A percentile compares a stretch with the other conserved stretches of the same genome.
These are phyloP conservation scores for Gnathonemus longibarbis DNA, from an alignment of 2,113 vertebrate species.

Conservation along the genomic window DNA sequence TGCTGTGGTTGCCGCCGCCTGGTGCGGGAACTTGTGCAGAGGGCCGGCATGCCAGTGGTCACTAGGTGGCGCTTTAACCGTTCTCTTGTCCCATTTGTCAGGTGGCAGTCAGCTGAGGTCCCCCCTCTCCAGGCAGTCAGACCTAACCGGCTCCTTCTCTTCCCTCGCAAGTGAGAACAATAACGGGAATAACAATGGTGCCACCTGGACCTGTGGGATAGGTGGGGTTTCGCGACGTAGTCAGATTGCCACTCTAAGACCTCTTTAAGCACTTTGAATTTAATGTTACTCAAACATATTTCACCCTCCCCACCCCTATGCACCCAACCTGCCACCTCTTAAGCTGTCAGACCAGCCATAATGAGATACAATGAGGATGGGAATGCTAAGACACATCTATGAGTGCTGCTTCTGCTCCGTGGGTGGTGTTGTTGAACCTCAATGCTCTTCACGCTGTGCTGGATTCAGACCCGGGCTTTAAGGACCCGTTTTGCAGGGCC, in stretches of 20 bases:
- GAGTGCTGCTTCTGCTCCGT: background rate
- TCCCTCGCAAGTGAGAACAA: slow-evolving; percentile 44
- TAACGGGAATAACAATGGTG: slow-evolving; percentile 46
- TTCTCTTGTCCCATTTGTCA: slow-evolving; percentile 38
- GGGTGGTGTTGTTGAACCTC: background rate
- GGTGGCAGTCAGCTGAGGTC: slow-evolving; percentile 40
- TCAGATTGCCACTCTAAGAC: background rate
- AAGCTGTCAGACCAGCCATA: background rate
- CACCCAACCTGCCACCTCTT: background rate
- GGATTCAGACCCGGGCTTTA: background rate
- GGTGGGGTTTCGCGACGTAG: slow-evolving; percentile 33
- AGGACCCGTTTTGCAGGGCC: background rate
- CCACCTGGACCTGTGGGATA: slow-evolving; percentile 35
- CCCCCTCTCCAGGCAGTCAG: slow-evolving; percentile 34
- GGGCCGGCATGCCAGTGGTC: background rate
- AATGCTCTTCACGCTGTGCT: background rate
- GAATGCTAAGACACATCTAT: background rate
- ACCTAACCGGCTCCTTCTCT: slow-evolving; percentile 40
- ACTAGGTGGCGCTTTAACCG: slow-evolving; percentile 24
- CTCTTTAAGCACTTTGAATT: background rate
- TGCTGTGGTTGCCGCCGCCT: background rate
- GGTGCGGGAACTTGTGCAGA: background rate
- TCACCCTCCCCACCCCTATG: background rate
- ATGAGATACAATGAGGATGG: background rate
- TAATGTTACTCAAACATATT: background rate